These are phyloP conservation scores for Deilephila elpenor DNA, from an alignment of 2,888 invertebrate species.

Conservation along the genomic window DNA sequence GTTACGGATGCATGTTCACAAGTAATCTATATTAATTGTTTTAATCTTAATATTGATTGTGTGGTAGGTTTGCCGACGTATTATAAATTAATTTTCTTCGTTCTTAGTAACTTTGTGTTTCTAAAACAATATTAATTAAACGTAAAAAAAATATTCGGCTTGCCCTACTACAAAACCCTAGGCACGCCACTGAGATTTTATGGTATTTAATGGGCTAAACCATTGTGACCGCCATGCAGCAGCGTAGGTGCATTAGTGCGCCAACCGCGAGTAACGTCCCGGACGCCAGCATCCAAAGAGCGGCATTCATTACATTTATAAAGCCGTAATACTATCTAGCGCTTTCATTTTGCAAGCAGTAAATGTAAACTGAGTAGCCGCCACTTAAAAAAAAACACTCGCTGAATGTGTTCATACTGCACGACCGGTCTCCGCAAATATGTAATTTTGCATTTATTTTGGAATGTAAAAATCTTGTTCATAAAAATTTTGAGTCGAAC, in stretches of 20 bases:
- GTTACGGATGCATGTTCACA: too few species aligned
- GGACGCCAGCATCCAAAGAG: conserved; percentile 33
- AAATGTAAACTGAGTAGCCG: neutral
- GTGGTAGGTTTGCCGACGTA: too few species aligned
- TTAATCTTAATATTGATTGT: too few species aligned
- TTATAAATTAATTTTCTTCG: too few species aligned
- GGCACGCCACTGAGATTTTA: too few species aligned
- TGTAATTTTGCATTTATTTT: neutral
- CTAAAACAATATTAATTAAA: too few species aligned
- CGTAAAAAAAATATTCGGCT: too few species aligned
- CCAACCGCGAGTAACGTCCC: conserved; percentile 19
- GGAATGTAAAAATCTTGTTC: neutral
- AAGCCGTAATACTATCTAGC: conserved; percentile 13
- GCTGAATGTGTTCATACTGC: neutral
- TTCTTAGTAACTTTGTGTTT: too few species aligned
- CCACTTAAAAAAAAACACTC: conserved; percentile 4
- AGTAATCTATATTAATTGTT: too few species aligned
- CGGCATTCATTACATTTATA: conserved; percentile 32
- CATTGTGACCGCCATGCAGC: conserved; percentile 3
- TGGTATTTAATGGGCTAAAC: conserved; percentile 19
- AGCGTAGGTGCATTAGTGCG: conserved; percentile 27
- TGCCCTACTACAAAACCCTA: too few species aligned
- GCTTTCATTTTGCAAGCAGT: conserved; percentile 29
- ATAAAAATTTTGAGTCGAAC: neutral
- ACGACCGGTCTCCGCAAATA: neutral